Percentiles rank a stretch among this genome's conserved stretches.
phyloP scores from a whole-genome alignment of 2,113 vertebrate species.

The Cyanoliseus patagonus region DNA sequence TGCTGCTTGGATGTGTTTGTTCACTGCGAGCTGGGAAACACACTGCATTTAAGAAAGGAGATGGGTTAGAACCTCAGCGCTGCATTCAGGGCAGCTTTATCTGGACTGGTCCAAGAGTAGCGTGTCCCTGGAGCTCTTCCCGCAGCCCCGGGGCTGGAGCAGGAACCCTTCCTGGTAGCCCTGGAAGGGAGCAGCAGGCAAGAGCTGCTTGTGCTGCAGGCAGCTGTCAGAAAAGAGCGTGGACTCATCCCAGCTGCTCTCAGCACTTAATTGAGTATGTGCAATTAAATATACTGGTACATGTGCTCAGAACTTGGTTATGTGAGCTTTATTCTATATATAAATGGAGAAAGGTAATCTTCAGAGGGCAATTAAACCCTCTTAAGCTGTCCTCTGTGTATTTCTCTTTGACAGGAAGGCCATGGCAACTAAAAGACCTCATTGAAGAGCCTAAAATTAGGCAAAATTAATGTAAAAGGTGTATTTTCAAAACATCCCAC shows the following conservation, averaged over 20 bases:
- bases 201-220: background rate
- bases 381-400: fast-evolving
- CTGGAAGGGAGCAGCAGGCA: background rate
- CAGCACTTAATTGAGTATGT: background rate
- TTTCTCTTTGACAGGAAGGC: background rate
- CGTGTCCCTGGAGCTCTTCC: background rate
- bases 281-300: background rate
- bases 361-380: background rate
- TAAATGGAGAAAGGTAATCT: background rate
- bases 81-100: background rate
- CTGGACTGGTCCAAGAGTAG: background rate
- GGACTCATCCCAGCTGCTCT: background rate
- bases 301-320: background rate
- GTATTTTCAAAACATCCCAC: background rate
- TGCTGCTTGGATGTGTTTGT: fast-evolving
- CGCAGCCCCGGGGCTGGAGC: background rate
- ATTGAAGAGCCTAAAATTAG: background rate
- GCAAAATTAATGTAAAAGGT: background rate
- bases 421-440: background rate
- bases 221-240: background rate
- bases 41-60: fast-evolving
- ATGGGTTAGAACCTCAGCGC: background rate
- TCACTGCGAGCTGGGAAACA: fast-evolving
- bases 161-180: background rate
- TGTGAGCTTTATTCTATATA: background rate